Evolutionary conservation across 2,888 invertebrate genomes (phyloP).

Genomic region (Melipona beecheii): DNA sequence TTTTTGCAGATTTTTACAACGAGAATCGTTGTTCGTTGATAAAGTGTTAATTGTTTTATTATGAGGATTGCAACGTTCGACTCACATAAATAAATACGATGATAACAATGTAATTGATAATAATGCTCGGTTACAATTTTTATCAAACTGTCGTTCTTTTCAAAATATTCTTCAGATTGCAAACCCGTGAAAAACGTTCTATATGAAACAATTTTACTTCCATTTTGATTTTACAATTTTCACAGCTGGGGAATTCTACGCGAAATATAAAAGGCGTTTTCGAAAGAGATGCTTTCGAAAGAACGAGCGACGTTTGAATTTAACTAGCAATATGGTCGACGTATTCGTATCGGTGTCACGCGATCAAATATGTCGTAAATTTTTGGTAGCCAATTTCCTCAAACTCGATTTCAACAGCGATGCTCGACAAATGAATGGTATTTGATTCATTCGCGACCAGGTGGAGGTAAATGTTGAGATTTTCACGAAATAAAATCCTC

Average conservation of each 20-base stretch:
- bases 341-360: constrained; percentile 16
- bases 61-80: too few species aligned
- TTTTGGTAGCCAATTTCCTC: constrained; percentile 44
- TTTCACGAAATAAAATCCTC: background rate
- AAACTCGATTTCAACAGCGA: constrained; percentile 22
- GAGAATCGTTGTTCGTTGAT: too few species aligned
- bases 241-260: background rate
- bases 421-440: constrained; percentile 23
- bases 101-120: too few species aligned
- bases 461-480: background rate
- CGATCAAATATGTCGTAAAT: constrained; percentile 31
- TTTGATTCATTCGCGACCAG: constrained; percentile 19
- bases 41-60: too few species aligned
- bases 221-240: constrained; percentile 10
- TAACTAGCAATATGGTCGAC: constrained; percentile 47
- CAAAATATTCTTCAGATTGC: background rate
- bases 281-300: constrained; percentile 3
- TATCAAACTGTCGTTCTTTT: background rate
- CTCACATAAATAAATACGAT: too few species aligned
- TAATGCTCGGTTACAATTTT: too few species aligned
- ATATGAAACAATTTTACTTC: background rate
- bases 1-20: too few species aligned
- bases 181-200: background rate
- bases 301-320: constrained; percentile 30
- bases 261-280: constrained; percentile 4